phyloP scores from a whole-genome alignment of 2,797 vertebrate genomes.

The Muscicapa striata region DNA sequence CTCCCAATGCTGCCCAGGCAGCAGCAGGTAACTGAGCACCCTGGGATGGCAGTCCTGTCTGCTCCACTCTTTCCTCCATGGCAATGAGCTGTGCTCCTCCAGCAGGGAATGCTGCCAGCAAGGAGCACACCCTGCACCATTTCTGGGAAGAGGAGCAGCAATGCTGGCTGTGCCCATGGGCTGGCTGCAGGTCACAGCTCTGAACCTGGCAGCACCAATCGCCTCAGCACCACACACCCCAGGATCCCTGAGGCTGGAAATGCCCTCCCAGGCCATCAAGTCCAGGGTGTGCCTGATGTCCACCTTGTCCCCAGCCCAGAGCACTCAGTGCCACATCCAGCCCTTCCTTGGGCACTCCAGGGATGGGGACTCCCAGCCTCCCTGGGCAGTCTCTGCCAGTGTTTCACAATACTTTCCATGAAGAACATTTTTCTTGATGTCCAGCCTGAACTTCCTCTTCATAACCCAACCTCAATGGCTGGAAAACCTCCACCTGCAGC shows the following conservation, averaged over 20 bases:
- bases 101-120: neutral
- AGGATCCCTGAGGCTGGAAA: neutral
- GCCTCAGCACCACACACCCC: neutral
- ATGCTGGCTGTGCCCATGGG: neutral
- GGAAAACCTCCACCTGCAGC: neutral
- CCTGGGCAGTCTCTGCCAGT: neutral
- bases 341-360: accelerated
- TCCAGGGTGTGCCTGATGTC: accelerated
- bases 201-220: neutral
- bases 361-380: neutral
- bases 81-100: neutral
- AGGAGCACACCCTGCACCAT: neutral
- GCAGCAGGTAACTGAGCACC: neutral
- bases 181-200: neutral
- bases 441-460: neutral
- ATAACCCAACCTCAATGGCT: neutral
- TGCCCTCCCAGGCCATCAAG: neutral
- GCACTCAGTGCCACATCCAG: neutral
- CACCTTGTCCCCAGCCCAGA: neutral
- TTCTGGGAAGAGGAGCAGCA: neutral
- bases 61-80: accelerated
- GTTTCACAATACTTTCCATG: neutral
- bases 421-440: neutral
- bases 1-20: accelerated
- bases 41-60: neutral